phyloP scores from a whole-genome alignment of 2,888 invertebrate species.

The Osmoderma eremita region DNA sequence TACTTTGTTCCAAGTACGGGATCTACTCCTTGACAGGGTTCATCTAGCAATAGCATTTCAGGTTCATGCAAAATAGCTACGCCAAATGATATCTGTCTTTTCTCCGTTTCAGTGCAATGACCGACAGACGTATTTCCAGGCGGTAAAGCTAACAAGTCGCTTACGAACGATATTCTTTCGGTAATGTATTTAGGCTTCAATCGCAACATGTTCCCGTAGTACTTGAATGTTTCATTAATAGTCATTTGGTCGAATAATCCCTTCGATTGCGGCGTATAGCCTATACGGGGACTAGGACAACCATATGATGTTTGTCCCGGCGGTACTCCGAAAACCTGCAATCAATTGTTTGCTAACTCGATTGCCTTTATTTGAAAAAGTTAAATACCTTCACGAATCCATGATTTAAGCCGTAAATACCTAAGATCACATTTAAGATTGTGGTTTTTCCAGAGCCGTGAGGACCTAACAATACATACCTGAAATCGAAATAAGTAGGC shows the following conservation, averaged over 20 bases:
- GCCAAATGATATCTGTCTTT: constrained; percentile 86
- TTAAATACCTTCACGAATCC: constrained; percentile 44
- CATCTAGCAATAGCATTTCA: constrained; percentile 87
- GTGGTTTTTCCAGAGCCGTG: constrained; percentile 47
- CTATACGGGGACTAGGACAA: constrained; percentile 44
- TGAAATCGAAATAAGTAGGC: constrained; percentile 34
- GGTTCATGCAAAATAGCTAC: constrained; percentile 90
- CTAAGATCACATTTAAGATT: constrained; percentile 46
- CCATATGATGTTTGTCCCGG: constrained; percentile 42
- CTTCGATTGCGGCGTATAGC: constrained; percentile 44
- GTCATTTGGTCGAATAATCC: constrained; percentile 45
- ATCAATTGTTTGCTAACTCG: not conserved
- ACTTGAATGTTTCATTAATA: constrained; percentile 44
- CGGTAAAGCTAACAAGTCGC: constrained; percentile 42
- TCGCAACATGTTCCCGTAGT: constrained; percentile 42
- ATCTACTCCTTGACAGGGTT: constrained; percentile 92
- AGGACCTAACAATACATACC: constrained; percentile 47
- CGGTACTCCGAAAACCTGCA: constrained; percentile 45
- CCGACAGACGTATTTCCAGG: constrained; percentile 66
- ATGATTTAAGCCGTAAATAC: constrained; percentile 41
- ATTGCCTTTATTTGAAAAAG: no score
- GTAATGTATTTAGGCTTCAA: constrained; percentile 42
- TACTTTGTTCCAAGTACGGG: constrained; percentile 85
- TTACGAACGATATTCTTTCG: constrained; percentile 42
- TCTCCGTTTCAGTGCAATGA: constrained; percentile 86